Evolutionary conservation across 2,888 invertebrate genomes (phyloP).

Genomic region (Pandemis heparana): DNA sequence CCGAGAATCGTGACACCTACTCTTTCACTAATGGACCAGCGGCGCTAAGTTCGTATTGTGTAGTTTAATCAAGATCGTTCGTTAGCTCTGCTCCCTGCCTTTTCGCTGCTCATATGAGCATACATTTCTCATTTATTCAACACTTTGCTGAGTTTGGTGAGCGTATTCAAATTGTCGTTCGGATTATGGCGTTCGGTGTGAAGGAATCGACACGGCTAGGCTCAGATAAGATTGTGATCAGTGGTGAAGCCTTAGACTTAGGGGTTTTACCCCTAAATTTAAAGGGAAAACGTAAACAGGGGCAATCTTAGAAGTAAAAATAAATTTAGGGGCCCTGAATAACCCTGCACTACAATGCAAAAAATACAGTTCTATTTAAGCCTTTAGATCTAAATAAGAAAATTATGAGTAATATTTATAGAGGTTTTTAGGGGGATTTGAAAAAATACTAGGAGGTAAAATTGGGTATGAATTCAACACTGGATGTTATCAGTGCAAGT

Average conservation of each 20-base stretch:
- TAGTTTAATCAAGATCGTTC: constrained; percentile 79
- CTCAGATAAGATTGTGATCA: background rate
- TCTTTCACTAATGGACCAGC: constrained; percentile 80
- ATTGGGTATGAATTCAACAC: too few relatives aligned
- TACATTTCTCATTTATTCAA: constrained; percentile 59
- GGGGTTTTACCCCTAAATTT: too few relatives aligned
- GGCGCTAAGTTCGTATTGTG: constrained; percentile 73
- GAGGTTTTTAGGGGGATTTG: too few relatives aligned
- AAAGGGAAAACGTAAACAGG: too few relatives aligned
- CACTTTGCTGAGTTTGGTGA: constrained; percentile 44
- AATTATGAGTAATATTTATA: too few relatives aligned
- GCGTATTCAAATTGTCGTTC: constrained; percentile 38
- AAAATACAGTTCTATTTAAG: too few relatives aligned
- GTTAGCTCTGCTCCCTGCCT: constrained; percentile 67
- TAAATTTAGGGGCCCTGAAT: too few relatives aligned
- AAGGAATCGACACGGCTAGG: constrained; percentile 30
- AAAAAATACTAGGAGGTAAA: too few relatives aligned
- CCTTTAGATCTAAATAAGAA: too few relatives aligned
- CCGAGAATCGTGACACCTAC: constrained; percentile 79
- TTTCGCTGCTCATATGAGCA: constrained; percentile 66
- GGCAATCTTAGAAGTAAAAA: too few relatives aligned
- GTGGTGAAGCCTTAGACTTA: too few relatives aligned
- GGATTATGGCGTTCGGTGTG: constrained; percentile 30
- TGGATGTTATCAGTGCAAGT: background rate
- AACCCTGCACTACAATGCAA: too few relatives aligned